These are phyloP conservation scores for Crocodylus rhombifer DNA, from an alignment of 2,797 vertebrate genomes.

Conservation along the genomic window DNA sequence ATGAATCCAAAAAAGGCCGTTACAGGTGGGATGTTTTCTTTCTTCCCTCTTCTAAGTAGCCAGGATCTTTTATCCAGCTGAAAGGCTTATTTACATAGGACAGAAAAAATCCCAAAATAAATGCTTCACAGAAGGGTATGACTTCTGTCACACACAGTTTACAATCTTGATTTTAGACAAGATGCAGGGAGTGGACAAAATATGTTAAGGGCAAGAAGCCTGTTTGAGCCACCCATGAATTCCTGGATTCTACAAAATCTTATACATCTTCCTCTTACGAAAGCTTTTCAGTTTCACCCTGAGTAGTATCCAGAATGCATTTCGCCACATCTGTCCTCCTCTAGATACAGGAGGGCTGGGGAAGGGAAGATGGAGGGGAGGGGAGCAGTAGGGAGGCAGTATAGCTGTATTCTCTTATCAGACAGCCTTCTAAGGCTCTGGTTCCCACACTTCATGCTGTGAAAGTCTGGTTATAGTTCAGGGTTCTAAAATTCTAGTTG, in stretches of 20 bases:
- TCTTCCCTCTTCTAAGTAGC: background rate
- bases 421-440: background rate
- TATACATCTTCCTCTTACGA: background rate
- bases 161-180: background rate
- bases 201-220: background rate
- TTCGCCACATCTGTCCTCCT: background rate
- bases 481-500: background rate
- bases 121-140: background rate
- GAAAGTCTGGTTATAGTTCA: background rate
- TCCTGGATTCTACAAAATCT: background rate
- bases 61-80: background rate
- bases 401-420: background rate
- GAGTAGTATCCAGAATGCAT: background rate
- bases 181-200: background rate
- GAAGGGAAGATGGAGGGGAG: too few relatives aligned
- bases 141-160: background rate
- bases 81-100: background rate
- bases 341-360: background rate
- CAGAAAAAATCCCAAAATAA: background rate
- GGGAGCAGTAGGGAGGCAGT: too few relatives aligned
- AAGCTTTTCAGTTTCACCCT: background rate
- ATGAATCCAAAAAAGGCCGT: background rate
- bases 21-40: background rate
- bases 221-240: background rate
- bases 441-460: background rate